phyloP scores from a whole-genome alignment of 1,140 invertebrate species.

The Chrysomallon squamiferum region DNA sequence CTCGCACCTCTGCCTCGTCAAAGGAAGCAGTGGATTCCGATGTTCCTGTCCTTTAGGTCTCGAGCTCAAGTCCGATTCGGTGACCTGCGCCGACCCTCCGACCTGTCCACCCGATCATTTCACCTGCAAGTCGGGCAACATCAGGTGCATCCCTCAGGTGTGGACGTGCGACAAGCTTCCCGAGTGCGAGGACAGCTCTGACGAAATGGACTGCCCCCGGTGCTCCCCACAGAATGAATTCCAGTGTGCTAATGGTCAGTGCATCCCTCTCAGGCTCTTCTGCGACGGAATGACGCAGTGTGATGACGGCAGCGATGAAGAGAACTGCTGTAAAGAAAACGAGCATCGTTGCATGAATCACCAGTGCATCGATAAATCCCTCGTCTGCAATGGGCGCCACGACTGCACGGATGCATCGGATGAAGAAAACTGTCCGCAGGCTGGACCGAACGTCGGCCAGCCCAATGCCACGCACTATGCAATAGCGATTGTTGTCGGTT shows the following conservation, averaged over 20 bases:
- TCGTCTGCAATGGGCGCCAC: slow-evolving; percentile 28
- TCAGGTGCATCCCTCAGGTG: slow-evolving; percentile 55
- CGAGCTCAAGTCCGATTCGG: slow-evolving; percentile 44
- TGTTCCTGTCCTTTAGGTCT: slow-evolving; percentile 58
- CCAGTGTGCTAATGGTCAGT: slow-evolving; percentile 47
- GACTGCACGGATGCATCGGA: slow-evolving; percentile 37
- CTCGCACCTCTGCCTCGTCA: slow-evolving; percentile 84
- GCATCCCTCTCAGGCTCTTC: slow-evolving; percentile 79
- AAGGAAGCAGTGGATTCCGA: slow-evolving; percentile 68
- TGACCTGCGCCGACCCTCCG: slow-evolving; percentile 56
- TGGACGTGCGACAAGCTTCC: slow-evolving; percentile 66
- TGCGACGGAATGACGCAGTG: slow-evolving; percentile 74
- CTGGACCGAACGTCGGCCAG: slow-evolving; percentile 7
- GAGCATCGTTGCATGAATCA: slow-evolving; percentile 54
- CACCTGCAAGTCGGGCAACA: slow-evolving; percentile 47
- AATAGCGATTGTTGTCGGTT: slow-evolving; percentile 53
- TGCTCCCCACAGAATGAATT: slow-evolving; percentile 68
- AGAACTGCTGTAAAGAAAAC: slow-evolving; percentile 67
- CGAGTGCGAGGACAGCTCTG: slow-evolving; percentile 81
- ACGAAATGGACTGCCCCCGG: slow-evolving; percentile 85
- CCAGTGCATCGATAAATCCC: slow-evolving; percentile 24
- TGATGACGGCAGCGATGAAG: slow-evolving; percentile 80
- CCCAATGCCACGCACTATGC: slow-evolving; percentile 45
- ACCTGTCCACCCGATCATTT: slow-evolving; percentile 61
- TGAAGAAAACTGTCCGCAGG: slow-evolving; percentile 66